Conservation (phyloP, 2,888 invertebrate genomes). For the Chalcis sispes region DNA sequence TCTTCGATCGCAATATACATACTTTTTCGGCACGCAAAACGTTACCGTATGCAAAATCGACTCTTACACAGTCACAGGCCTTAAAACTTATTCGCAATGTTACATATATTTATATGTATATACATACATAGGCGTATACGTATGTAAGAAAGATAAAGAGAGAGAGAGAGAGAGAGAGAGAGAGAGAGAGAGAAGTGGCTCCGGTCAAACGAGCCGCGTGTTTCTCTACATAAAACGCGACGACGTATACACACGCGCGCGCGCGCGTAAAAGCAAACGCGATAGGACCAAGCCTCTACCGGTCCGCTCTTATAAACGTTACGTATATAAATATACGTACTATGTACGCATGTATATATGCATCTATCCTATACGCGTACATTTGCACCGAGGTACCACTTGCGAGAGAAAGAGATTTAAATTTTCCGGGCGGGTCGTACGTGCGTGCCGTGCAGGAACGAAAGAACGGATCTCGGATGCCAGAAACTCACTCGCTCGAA, state of each 20-base stretch:
- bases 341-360: neutral
- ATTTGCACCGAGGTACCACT: slow-evolving; percentile 7
- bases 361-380: slow-evolving; percentile 12
- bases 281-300: slow-evolving; percentile 13
- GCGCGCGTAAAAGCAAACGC: neutral
- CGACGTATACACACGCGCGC: neutral
- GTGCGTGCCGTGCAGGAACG: slow-evolving; percentile 3
- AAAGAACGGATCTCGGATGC: slow-evolving; percentile 20
- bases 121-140: no score
- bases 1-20: no score
- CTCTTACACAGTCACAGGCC: neutral
- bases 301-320: neutral
- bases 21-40: neutral
- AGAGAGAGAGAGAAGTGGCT: neutral
- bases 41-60: neutral
- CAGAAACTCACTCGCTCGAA: slow-evolving; percentile 28
- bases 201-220: slow-evolving; percentile 39
- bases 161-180: neutral
- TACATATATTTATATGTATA: no score
- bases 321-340: neutral
- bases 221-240: slow-evolving; percentile 10
- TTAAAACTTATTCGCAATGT: no score
- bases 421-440: neutral
- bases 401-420: neutral
- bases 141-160: no score